These are phyloP conservation scores for Marmota monax DNA, from an alignment of 2,113 vertebrate species.

Conservation along the genomic window DNA sequence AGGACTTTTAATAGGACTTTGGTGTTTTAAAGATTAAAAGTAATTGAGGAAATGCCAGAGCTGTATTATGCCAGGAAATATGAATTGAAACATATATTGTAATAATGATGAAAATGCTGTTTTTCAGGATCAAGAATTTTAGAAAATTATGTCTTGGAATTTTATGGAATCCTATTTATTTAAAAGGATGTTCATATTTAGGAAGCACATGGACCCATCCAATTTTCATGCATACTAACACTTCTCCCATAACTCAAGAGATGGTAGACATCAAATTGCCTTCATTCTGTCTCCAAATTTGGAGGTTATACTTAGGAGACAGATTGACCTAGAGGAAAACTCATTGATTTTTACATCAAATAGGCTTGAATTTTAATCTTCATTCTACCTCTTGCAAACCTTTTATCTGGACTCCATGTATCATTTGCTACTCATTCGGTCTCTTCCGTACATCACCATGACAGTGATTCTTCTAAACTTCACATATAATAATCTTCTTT, in stretches of 20 bases:
- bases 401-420: neutral
- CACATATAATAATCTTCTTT: neutral
- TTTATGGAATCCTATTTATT: slow-evolving; percentile 27
- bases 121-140: neutral
- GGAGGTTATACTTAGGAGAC: neutral
- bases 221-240: slow-evolving; percentile 21
- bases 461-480: neutral
- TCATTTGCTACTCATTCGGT: neutral
- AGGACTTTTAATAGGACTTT: slow-evolving; percentile 29
- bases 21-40: slow-evolving; percentile 44
- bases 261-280: neutral
- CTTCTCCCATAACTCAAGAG: neutral
- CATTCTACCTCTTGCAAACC: neutral
- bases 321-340: neutral
- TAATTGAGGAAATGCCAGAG: slow-evolving; percentile 1
- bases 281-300: slow-evolving; percentile 8
- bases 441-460: neutral
- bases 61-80: neutral
- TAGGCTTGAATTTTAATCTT: neutral
- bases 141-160: neutral
- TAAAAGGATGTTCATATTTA: slow-evolving; percentile 12
- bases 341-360: neutral
- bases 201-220: neutral
- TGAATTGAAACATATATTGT: neutral
- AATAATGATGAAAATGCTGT: neutral